Evolutionary conservation across 2,797 vertebrate species (phyloP).

Genomic region (Danionella dracula): DNA sequence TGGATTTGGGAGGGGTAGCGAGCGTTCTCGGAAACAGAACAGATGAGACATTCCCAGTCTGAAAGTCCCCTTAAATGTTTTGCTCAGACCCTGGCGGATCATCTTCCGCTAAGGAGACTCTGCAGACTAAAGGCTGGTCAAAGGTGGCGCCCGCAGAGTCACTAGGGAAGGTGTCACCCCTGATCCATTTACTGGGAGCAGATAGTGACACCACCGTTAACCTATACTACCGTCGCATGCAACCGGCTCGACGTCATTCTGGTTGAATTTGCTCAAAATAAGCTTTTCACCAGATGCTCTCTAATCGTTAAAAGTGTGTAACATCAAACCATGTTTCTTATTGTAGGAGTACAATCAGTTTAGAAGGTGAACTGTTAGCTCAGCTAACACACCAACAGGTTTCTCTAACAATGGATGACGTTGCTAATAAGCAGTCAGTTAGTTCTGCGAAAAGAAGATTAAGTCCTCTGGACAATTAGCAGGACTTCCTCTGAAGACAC

Average conservation of each 20-base stretch:
- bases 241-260: not conserved
- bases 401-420: not conserved
- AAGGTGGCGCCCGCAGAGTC: not conserved
- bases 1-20: too few relatives aligned
- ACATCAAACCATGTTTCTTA: not conserved
- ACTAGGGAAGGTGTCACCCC: not conserved
- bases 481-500: constrained; percentile 1
- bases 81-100: not conserved
- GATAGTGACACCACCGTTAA: not conserved
- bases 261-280: not conserved
- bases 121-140: not conserved
- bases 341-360: too few relatives aligned
- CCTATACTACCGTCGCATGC: not conserved
- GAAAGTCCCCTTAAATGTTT: too few relatives aligned
- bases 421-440: not conserved
- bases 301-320: not conserved
- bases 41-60: too few relatives aligned
- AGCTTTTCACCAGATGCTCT: not conserved
- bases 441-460: constrained; percentile 29
- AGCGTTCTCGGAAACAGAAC: too few relatives aligned
- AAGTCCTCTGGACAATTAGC: constrained; percentile 5
- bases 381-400: too few relatives aligned
- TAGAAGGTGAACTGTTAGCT: too few relatives aligned
- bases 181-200: constrained; percentile 7
- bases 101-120: not conserved